Conservation (phyloP, 2,888 invertebrate species). For the Psylliodes chrysocephalus region DNA sequence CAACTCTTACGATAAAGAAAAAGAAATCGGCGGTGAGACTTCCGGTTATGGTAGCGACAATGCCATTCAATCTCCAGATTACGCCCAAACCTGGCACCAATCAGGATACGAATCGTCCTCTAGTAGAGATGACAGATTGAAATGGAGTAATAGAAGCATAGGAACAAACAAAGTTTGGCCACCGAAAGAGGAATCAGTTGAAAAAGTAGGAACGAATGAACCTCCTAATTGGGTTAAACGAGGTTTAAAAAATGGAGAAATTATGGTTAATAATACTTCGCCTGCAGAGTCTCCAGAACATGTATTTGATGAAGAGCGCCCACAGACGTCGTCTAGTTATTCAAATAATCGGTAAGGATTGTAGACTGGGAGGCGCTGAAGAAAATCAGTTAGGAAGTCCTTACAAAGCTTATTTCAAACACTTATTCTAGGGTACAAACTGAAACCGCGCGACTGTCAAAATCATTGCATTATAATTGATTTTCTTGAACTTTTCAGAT, state of each 20-base stretch:
- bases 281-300: constrained; percentile 64
- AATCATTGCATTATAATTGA: no score
- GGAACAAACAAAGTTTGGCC: constrained; percentile 77
- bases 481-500: no score
- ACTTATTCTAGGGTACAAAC: no score
- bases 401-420: no score
- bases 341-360: constrained; percentile 52
- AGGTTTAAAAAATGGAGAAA: constrained; percentile 65
- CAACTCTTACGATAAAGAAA: constrained; percentile 62
- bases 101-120: constrained; percentile 61
- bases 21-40: constrained; percentile 75
- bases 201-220: constrained; percentile 49
- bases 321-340: constrained; percentile 59
- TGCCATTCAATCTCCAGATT: constrained; percentile 65
- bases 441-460: no score
- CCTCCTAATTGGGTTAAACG: constrained; percentile 69
- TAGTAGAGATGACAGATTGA: constrained; percentile 72
- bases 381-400: no score
- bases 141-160: constrained; percentile 80
- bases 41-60: constrained; percentile 88
- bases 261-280: constrained; percentile 63
- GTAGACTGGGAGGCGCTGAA: no score
- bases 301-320: constrained; percentile 59
- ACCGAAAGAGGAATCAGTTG: constrained; percentile 59
- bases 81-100: constrained; percentile 46